Base-by-base conservation (phyloP, 2,888 invertebrate species). In the Cloeon dipterum region DNA sequence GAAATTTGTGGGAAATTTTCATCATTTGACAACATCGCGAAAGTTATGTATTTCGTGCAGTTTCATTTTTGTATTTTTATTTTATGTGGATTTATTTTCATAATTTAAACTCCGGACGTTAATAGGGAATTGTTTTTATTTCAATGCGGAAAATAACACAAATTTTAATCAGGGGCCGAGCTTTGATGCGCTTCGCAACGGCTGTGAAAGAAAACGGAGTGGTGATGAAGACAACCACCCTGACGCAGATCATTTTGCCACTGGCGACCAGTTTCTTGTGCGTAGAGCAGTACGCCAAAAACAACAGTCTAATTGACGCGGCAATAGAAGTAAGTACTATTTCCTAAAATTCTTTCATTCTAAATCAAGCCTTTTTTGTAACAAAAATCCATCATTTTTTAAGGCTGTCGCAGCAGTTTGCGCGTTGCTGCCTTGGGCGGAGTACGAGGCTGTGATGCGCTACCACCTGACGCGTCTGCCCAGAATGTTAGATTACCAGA, bases 191-290 rank as follows among this genome's bases (percentile, higher is more conserved):
- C 48, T 76, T 83, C 50, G 70, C 70, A 41, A 66, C 67, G 43
- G 54, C 74, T 5, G 66, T 70, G 29, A 74, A 65, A 49, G 68
- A 68, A 17, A 55, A 70, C 41, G 58, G 54, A 2, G 68, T 66
- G 41, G 56, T 66, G 18, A 71, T 74, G 0, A 68, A 69, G 43
- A 61, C 72, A 1, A 67, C 72, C 44, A 77, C 81, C 0, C 55
- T 94, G 8, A 77, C 79, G 0, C 77, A 81, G 45, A 89, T 85
- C 49, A 65, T 94, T 39, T 54, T 91, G 40, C 94, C 96, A 0
- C 54, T 94, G 39, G 73, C 81, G 1, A 68, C 79, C 0, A 68
- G 70, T 25, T 91, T 79, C 55, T 59, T 96, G 25, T 70, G 79
- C 42, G 73, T 73, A 41, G 79, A 79, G 35, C 70, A 70, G 46